Percentiles rank a stretch among this genome's conserved stretches.
phyloP scores from a whole-genome alignment of 2,888 invertebrate genomes.

The Scotopteryx bipunctaria region DNA sequence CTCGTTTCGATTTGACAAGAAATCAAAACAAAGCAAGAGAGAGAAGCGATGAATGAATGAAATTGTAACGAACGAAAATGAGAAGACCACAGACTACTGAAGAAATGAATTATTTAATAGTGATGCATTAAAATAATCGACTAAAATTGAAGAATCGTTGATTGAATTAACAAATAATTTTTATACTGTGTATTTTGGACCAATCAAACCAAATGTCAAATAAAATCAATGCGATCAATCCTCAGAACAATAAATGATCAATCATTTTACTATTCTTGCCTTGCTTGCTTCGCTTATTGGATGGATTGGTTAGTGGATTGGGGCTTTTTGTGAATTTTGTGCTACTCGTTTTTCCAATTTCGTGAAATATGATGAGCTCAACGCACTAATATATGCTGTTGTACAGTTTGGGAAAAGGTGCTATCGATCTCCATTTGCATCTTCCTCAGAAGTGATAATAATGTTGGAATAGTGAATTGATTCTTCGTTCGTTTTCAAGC shows the following conservation, averaged over 20 bases:
- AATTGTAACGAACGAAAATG: too few relatives aligned
- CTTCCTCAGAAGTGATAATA: slow-evolving; percentile 9
- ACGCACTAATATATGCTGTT: background rate
- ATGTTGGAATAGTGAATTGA: slow-evolving; percentile 10
- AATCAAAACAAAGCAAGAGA: slow-evolving; percentile 7
- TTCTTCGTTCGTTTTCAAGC: slow-evolving; percentile 1
- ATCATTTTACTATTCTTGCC: too few relatives aligned
- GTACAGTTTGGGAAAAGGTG: background rate
- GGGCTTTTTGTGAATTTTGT: slow-evolving; percentile 3
- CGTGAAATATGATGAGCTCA: slow-evolving; percentile 1
- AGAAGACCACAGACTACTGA: background rate
- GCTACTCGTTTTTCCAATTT: slow-evolving; percentile 7
- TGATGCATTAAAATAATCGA: slow-evolving; percentile 5
- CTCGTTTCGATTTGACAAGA: too few relatives aligned
- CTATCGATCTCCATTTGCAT: background rate
- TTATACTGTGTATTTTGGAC: background rate
- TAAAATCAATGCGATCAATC: slow-evolving; percentile 5
- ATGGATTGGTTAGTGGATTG: too few relatives aligned
- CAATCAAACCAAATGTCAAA: slow-evolving; percentile 5
- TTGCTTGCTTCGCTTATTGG: too few relatives aligned
- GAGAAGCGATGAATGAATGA: too few relatives aligned
- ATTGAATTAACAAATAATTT: background rate
- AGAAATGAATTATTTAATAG: background rate
- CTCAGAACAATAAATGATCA: too few relatives aligned
- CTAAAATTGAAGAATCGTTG: background rate